Base-by-base conservation (phyloP, 2,888 invertebrate genomes). In the Hecatera dysodea region DNA sequence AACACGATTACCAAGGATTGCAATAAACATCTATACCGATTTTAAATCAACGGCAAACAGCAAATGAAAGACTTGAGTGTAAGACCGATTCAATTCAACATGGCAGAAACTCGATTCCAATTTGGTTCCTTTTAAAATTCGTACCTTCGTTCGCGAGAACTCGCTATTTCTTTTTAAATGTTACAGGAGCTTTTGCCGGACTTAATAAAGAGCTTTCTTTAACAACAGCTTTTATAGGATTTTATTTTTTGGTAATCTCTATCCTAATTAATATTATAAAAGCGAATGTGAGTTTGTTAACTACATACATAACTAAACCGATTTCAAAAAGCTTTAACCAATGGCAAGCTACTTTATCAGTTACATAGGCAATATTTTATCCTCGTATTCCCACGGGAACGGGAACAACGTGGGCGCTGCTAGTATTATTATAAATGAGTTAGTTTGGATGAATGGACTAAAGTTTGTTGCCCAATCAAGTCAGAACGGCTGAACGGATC, bases 51-150 rank as follows among this genome's bases (percentile, higher is more conserved):
- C 29, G 33, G 65, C 56, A 67, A 57, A 63, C 44, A 62, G 56
- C 36, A 67, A 76, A 72, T 72, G 68, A 56, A 79, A 69, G 55
- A 75, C 81, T 68, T 64, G 64, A 67, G 60, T 71, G n/a, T 44
- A 68, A 74, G 59, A 75, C 57, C 66, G 53, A 81, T 83, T 72
- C 75, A 77, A 78, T 84, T 74, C 80, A 76, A 77, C 69, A 66
- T 74, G 36, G 75, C 62, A 48, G 74, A 67, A 68, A 72, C 56
- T 75, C 71, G 78, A 82, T 84, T 88, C 86, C 86, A 87, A 88
- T 88, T 86, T 87, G 74, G 78, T 84, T 78, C 77, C 81, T 88
- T 88, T 84, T 87, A 88, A 88, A 86, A 88, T 88, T 88, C 84
- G 84, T 87, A 83, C 83, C 83, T 85, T 84, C 82, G 78, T 81